Conservation (phyloP, 2,888 invertebrate genomes). For the Scaptomyza tumidula region DNA sequence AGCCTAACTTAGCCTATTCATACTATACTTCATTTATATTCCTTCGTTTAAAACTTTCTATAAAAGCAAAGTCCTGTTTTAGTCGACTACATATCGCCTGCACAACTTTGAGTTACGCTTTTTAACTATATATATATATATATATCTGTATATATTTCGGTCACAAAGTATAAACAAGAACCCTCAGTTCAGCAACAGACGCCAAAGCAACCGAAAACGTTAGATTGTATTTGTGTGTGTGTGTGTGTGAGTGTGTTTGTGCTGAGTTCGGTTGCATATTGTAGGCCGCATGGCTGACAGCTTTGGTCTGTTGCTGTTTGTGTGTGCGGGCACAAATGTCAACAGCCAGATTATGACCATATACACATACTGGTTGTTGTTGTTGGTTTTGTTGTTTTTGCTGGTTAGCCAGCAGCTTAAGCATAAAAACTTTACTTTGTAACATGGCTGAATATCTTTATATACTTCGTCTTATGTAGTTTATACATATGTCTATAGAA, state of each 20-base stretch:
- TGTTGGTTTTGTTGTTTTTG: slow-evolving; percentile 20
- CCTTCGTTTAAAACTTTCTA: background rate
- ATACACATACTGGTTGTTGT: slow-evolving; percentile 25
- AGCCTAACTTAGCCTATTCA: too few species aligned
- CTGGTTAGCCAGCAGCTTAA: slow-evolving; percentile 65
- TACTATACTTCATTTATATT: too few species aligned
- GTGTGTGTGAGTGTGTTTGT: slow-evolving; percentile 18
- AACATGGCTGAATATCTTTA: slow-evolving; percentile 5
- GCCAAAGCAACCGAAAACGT: slow-evolving; percentile 31
- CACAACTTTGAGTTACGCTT: slow-evolving; percentile 2
- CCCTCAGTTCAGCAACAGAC: slow-evolving; percentile 29
- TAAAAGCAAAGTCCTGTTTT: background rate
- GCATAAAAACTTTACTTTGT: slow-evolving; percentile 25
- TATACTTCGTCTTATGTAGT: background rate
- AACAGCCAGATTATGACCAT: slow-evolving; percentile 68
- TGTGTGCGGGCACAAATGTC: slow-evolving; percentile 65
- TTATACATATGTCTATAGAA: slow-evolving; percentile 14
- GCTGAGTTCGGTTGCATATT: slow-evolving; percentile 44
- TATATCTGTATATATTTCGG: slow-evolving; percentile 11
- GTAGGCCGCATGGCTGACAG: slow-evolving; percentile 47
- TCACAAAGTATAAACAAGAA: slow-evolving; percentile 35
- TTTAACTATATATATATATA: slow-evolving; percentile 10
- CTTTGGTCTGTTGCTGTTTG: slow-evolving; percentile 45
- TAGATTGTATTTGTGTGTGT: background rate
- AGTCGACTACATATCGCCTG: background rate